A percentile compares a stretch with the other conserved stretches of the same genome.
phyloP scores from a whole-genome alignment of 1,140 invertebrate species.

The Trichomalopsis sarcophagae region DNA sequence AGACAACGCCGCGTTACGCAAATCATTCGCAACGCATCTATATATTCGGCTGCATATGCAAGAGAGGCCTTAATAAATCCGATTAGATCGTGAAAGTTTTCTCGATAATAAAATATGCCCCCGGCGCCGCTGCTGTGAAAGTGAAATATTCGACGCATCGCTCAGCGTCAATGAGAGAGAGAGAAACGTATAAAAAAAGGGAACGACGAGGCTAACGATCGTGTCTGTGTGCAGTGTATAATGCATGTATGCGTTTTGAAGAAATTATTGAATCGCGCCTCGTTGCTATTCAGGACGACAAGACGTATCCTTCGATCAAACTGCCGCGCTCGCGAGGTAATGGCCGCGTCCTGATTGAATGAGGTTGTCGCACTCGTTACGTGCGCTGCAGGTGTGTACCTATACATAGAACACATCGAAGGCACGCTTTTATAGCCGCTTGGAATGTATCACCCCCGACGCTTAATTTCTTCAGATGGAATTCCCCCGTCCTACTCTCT shows the following conservation, averaged over 20 bases:
- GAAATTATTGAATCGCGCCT: conserved; percentile 56
- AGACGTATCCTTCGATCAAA: conserved; percentile 58
- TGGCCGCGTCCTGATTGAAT: conserved; percentile 51
- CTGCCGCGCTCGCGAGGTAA: conserved; percentile 49
- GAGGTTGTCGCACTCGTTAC: conserved; percentile 3
- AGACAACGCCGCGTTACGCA: conserved; percentile 7
- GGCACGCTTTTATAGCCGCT: neutral
- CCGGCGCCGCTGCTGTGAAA: neutral
- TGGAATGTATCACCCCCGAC: neutral
- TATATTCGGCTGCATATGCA: neutral
- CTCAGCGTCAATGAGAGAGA: neutral
- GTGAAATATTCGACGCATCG: neutral
- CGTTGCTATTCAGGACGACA: conserved; percentile 53
- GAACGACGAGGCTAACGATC: neutral
- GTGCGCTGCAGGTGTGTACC: neutral
- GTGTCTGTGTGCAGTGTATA: too few relatives aligned
- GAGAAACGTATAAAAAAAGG: neutral
- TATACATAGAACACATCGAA: neutral
- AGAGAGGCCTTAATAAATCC: conserved; percentile 41
- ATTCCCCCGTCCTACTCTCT: too few relatives aligned
- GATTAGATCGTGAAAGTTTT: conserved; percentile 1
- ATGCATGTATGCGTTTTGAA: neutral
- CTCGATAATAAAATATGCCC: conserved; percentile 28
- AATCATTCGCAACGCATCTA: conserved; percentile 13
- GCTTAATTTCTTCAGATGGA: too few relatives aligned